These are phyloP conservation scores for Malachius bipustulatus DNA, from an alignment of 2,888 invertebrate genomes.

Conservation along the genomic window DNA sequence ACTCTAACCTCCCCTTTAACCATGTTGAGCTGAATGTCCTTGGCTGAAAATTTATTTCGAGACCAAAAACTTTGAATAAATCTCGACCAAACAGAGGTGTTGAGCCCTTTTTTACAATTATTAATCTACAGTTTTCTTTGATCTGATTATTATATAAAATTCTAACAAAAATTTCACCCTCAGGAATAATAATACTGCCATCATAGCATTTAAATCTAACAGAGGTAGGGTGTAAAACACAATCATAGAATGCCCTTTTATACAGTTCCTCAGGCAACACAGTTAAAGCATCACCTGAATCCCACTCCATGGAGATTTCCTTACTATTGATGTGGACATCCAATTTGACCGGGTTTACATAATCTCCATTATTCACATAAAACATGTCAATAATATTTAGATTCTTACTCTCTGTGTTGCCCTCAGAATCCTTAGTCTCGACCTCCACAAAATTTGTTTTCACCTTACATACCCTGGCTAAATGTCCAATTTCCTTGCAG, in stretches of 20 bases:
- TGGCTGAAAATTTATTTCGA: background rate
- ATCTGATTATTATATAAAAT: background rate
- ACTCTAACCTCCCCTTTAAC: constrained; percentile 3
- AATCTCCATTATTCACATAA: background rate
- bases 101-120: background rate
- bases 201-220: background rate
- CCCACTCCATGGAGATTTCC: background rate
- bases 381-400: too few species aligned
- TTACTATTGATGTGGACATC: background rate
- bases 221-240: background rate
- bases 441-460: constrained; percentile 1
- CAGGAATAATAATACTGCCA: constrained; percentile 1
- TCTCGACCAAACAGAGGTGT: background rate
- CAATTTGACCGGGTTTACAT: background rate
- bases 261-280: background rate
- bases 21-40: too few species aligned
- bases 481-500: background rate
- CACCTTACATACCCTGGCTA: background rate
- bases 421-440: constrained; percentile 1
- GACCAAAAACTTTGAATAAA: background rate
- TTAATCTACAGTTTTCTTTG: constrained; percentile 1
- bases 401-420: too few species aligned
- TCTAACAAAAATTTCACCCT: constrained; percentile 1
- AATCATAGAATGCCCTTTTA: background rate
- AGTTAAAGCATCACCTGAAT: background rate